phyloP scores from a whole-genome alignment of 2,888 invertebrate species.

The Temnothorax unifasciatus region DNA sequence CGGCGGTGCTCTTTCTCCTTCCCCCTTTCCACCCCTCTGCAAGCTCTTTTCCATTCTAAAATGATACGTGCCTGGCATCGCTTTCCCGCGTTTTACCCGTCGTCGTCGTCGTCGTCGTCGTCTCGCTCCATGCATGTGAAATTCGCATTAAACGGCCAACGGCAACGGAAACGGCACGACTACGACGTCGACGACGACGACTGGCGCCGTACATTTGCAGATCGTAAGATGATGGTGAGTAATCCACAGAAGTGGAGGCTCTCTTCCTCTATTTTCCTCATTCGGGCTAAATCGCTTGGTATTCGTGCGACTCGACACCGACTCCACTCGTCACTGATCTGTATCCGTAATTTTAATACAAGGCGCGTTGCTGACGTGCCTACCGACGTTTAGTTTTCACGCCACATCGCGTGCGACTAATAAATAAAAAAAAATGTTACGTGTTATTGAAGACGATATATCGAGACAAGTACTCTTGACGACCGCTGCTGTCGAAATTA shows the following conservation, averaged over 20 bases:
- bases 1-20: slow-evolving; percentile 43
- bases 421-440: not conserved
- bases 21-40: slow-evolving; percentile 22
- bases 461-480: not conserved
- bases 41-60: slow-evolving; percentile 79
- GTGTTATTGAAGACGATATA: not conserved
- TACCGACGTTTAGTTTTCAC: not conserved
- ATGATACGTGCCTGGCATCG: slow-evolving; percentile 81
- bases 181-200: slow-evolving; percentile 38
- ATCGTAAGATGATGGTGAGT: slow-evolving; percentile 51
- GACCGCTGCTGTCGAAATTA: not conserved
- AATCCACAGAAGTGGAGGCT: slow-evolving; percentile 39
- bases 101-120: slow-evolving; percentile 40
- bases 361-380: slow-evolving; percentile 11
- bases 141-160: slow-evolving; percentile 77
- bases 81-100: slow-evolving; percentile 65
- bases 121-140: slow-evolving; percentile 74
- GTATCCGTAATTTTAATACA: slow-evolving; percentile 23
- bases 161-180: slow-evolving; percentile 37
- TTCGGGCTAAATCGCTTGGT: slow-evolving; percentile 24
- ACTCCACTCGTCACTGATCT: slow-evolving; percentile 10
- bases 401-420: not conserved
- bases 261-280: slow-evolving; percentile 9
- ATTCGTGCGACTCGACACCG: slow-evolving; percentile 30
- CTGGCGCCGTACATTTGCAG: slow-evolving; percentile 55